A percentile compares a stretch with the other conserved stretches of the same genome.
Conservation (phyloP, 2,888 invertebrate genomes). For the Coleophora flavipennella region DNA sequence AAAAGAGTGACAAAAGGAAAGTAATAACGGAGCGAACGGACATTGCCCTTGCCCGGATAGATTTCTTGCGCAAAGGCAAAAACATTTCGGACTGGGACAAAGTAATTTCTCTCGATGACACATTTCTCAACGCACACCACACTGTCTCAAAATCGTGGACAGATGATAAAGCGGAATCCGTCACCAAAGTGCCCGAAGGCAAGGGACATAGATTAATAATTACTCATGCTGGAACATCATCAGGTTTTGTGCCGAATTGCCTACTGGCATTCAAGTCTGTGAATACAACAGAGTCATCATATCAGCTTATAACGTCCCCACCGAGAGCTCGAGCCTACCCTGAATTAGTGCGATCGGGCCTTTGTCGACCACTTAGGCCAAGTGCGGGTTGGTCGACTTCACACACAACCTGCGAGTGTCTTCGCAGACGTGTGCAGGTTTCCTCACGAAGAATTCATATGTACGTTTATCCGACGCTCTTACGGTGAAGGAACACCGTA, state of each 20-base stretch:
- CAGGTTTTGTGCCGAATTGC: constrained; percentile 12
- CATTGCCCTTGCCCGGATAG: constrained; percentile 5
- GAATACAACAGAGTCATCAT: constrained; percentile 11
- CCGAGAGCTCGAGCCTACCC: no score
- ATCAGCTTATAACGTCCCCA: no score
- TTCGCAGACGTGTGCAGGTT: no score
- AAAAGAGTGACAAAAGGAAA: constrained; percentile 15
- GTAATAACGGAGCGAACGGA: constrained; percentile 13
- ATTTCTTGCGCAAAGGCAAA: constrained; percentile 14
- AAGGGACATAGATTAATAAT: constrained; percentile 14
- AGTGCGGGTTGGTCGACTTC: no score
- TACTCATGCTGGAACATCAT: constrained; percentile 13
- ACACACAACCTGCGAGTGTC: no score
- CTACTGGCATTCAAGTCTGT: constrained; percentile 10
- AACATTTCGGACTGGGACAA: constrained; percentile 13
- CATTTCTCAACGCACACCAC: constrained; percentile 13
- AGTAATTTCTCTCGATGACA: constrained; percentile 15
- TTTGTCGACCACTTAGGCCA: no score
- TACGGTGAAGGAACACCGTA: no score
- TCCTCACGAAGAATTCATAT: no score
- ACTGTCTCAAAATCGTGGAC: constrained; percentile 11
- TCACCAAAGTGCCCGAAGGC: constrained; percentile 11
- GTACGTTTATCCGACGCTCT: no score
- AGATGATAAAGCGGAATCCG: constrained; percentile 10
- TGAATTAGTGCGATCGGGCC: no score